A percentile compares a stretch with the other conserved stretches of the same genome.
Evolutionary conservation across 1,140 invertebrate genomes (phyloP).

Genomic region (Leptinotarsa lineolata): DNA sequence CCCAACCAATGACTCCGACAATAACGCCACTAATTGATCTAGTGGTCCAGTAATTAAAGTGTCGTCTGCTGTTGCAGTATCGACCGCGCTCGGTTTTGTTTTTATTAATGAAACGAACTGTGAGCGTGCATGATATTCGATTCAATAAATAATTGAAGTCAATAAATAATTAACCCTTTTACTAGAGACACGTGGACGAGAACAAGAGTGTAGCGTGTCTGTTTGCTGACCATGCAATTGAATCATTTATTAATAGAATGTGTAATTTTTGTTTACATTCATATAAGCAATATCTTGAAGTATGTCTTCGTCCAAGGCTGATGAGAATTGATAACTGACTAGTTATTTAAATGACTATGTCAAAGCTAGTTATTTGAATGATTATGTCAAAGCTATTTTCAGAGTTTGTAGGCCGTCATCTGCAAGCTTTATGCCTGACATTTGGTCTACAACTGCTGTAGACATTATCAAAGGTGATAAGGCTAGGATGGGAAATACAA

Average conservation of each 20-base stretch:
- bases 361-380: no score
- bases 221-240: constrained; percentile 14
- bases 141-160: constrained; percentile 10
- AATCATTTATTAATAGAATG: constrained; percentile 10
- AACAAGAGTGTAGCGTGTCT: background rate
- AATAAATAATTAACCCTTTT: constrained; percentile 17
- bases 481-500: no score
- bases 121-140: constrained; percentile 18
- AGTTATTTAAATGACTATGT: no score
- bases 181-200: constrained; percentile 18
- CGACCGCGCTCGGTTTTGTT: constrained; percentile 4
- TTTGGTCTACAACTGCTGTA: no score
- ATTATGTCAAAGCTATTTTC: no score
- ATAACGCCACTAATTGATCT: constrained; percentile 9
- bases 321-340: no score
- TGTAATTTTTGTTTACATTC: background rate
- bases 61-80: constrained; percentile 12
- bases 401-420: no score
- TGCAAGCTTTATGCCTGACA: no score
- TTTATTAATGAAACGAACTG: constrained; percentile 18
- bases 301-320: no score
- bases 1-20: constrained; percentile 5
- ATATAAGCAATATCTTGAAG: background rate
- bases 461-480: no score
- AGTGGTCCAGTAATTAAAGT: constrained; percentile 12